Percentiles rank a stretch among this genome's conserved stretches.
Evolutionary conservation across 2,113 vertebrate species (phyloP).

Genomic region (Gadus chalcogrammus): DNA sequence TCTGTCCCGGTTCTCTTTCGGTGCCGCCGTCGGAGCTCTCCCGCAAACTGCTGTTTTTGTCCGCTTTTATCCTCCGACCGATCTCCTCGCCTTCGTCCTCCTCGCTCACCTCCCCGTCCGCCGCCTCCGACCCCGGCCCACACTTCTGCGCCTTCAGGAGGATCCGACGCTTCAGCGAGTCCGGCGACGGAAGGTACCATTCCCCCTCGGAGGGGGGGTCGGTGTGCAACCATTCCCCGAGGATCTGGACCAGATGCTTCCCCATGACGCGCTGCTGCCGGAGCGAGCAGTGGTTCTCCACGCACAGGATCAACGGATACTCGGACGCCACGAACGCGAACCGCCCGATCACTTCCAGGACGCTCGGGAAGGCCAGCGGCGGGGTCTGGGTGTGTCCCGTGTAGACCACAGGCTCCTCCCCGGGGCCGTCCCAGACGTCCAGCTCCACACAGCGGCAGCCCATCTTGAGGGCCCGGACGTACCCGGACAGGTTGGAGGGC

Average conservation of each 20-base stretch:
- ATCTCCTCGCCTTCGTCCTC: constrained; percentile 88
- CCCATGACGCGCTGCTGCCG: constrained; percentile 85
- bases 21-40: constrained; percentile 34
- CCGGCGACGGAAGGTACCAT: constrained; percentile 83
- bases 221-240: constrained; percentile 81
- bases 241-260: constrained; percentile 80
- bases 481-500: constrained; percentile 89
- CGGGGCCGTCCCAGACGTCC: constrained; percentile 88
- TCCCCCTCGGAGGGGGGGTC: constrained; percentile 74
- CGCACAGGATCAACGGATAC: constrained; percentile 87
- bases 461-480: constrained; percentile 91
- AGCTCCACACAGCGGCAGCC: constrained; percentile 90
- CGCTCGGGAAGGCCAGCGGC: constrained; percentile 82
- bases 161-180: constrained; percentile 81
- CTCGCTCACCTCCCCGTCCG: constrained; percentile 87
- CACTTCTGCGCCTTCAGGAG: constrained; percentile 88
- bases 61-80: constrained; percentile 75
- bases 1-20: constrained; percentile 62
- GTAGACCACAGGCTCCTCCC: constrained; percentile 87
- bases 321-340: constrained; percentile 89
- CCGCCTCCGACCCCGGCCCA: constrained; percentile 65
- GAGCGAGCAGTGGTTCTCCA: constrained; percentile 92
- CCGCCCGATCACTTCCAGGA: constrained; percentile 86
- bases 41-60: constrained; percentile 25
- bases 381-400: constrained; percentile 87